These are phyloP conservation scores for Heliothis virescens DNA, from an alignment of 1,140 invertebrate genomes.

Conservation along the genomic window DNA sequence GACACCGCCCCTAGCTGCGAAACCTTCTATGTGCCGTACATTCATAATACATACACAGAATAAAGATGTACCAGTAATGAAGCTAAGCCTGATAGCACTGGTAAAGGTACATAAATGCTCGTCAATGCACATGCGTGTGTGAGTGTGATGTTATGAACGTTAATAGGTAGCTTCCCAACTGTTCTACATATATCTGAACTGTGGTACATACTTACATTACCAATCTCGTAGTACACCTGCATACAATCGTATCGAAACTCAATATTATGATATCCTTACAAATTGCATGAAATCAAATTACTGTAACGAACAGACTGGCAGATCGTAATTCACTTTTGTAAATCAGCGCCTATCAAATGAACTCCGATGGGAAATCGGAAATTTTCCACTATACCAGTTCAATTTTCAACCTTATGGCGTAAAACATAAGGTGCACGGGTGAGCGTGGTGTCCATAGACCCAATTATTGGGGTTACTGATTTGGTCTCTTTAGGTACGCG, in stretches of 20 bases:
- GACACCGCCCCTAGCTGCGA: too few relatives aligned
- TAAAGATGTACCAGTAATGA: too few relatives aligned
- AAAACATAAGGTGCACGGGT: conserved; percentile 21
- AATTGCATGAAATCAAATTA: conserved; percentile 48
- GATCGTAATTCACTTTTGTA: conserved; percentile 56
- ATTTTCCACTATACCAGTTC: not conserved
- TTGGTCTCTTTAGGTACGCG: not conserved
- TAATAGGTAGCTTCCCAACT: too few relatives aligned
- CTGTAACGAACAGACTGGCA: conserved; percentile 52
- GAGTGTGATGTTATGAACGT: too few relatives aligned
- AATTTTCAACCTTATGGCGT: conserved; percentile 48
- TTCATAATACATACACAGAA: too few relatives aligned
- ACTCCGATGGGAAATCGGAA: conserved; percentile 11
- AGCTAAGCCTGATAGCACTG: too few relatives aligned
- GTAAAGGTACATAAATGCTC: too few relatives aligned
- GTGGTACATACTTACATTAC: too few relatives aligned
- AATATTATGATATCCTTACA: conserved; percentile 33
- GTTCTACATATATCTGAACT: too few relatives aligned
- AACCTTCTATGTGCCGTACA: too few relatives aligned
- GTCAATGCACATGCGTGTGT: too few relatives aligned
- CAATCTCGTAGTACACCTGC: not conserved
- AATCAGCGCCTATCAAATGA: conserved; percentile 63
- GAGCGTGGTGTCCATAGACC: not conserved
- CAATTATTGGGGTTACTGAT: not conserved
- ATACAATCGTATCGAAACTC: not conserved